Evolutionary conservation across 2,888 invertebrate species (phyloP).

Genomic region (Pelosia muscerda): DNA sequence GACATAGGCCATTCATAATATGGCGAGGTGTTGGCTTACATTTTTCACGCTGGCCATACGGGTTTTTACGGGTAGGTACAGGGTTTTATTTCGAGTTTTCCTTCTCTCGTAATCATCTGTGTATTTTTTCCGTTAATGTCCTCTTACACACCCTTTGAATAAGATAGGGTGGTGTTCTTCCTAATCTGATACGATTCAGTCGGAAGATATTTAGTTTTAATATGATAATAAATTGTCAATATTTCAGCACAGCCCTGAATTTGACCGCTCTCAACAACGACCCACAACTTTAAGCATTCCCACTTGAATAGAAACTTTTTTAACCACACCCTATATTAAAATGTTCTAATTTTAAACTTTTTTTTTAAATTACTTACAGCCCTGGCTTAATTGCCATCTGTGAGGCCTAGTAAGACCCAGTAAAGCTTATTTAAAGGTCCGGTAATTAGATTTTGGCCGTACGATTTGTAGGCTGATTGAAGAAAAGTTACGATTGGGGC

Average conservation of each 20-base stretch:
- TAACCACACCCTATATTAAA: constrained; percentile 57
- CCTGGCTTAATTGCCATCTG: constrained; percentile 71
- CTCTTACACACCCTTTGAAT: too few species aligned
- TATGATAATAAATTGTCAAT: not conserved
- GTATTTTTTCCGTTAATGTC: too few species aligned
- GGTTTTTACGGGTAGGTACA: too few species aligned
- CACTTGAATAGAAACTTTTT: constrained; percentile 57
- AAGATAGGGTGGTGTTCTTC: too few species aligned
- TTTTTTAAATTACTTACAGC: constrained; percentile 61
- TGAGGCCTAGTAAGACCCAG: constrained; percentile 37
- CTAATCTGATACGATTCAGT: too few species aligned
- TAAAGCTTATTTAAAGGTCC: constrained; percentile 44
- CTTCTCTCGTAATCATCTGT: too few species aligned
- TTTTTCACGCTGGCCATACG: too few species aligned
- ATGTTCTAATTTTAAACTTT: constrained; percentile 50
- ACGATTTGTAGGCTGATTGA: constrained; percentile 64
- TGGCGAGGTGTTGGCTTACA: too few species aligned
- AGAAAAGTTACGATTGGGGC: constrained; percentile 60
- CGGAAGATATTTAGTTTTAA: not conserved
- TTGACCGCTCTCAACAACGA: constrained; percentile 43
- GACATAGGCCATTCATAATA: too few species aligned
- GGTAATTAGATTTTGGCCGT: constrained; percentile 73
- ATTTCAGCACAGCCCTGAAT: constrained; percentile 48
- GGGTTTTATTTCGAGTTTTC: too few species aligned
- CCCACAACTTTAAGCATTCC: constrained; percentile 61